Conservation (phyloP, 2,888 invertebrate species). For the Asteroscopus sphinx region DNA sequence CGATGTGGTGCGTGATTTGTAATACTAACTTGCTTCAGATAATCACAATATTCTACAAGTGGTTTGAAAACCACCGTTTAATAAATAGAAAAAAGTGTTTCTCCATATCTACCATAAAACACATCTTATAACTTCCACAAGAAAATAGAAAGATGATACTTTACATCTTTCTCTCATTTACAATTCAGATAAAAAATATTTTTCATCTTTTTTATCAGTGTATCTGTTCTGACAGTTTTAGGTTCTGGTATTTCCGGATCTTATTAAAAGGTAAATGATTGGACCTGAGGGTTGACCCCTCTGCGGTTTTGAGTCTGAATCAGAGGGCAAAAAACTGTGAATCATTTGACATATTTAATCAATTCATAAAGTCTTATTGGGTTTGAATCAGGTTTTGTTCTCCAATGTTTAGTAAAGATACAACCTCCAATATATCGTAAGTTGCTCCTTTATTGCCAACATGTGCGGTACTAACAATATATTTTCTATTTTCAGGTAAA, state of each 20-base stretch:
- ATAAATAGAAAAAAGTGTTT: slow-evolving; percentile 15
- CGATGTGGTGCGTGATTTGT: not conserved
- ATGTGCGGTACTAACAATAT: slow-evolving; percentile 59
- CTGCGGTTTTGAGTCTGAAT: slow-evolving; percentile 50
- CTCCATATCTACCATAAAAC: slow-evolving; percentile 7
- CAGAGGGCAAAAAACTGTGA: slow-evolving; percentile 37
- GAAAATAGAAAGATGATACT: slow-evolving; percentile 41
- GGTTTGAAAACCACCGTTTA: not conserved
- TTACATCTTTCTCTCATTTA: slow-evolving; percentile 53
- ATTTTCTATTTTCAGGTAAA: slow-evolving; percentile 75
- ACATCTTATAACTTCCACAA: slow-evolving; percentile 24
- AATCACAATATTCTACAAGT: not conserved
- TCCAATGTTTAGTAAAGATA: too few relatives aligned
- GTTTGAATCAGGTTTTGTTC: not conserved
- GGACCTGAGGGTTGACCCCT: slow-evolving; percentile 37
- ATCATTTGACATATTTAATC: slow-evolving; percentile 33
- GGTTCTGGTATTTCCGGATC: slow-evolving; percentile 47
- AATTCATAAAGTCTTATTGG: not conserved
- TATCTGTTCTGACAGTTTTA: slow-evolving; percentile 44
- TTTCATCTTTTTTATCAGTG: slow-evolving; percentile 47
- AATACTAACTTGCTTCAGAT: not conserved
- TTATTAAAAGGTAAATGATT: slow-evolving; percentile 50
- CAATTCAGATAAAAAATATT: slow-evolving; percentile 39
- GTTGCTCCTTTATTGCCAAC: slow-evolving; percentile 35
- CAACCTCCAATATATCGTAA: slow-evolving; percentile 1